Base-by-base conservation (phyloP, 2,113 vertebrate genomes). In the Festucalex cinctus region DNA sequence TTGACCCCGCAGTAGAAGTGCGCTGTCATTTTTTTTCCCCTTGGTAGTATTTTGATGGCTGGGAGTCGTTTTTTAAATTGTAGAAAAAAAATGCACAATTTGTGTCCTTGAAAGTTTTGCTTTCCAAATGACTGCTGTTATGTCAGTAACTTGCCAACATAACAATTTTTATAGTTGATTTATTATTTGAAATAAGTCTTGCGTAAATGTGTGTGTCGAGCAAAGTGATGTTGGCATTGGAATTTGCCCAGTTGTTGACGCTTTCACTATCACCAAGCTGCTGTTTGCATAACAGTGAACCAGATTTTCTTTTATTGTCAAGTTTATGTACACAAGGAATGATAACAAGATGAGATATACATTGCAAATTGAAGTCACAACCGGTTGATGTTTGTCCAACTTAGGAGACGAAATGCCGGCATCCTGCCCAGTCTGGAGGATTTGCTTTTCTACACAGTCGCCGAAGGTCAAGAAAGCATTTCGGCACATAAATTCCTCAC, bases 371-470 rank as follows among this genome's bases (percentile, higher is more conserved):
- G 1, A 17, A n/a, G 20, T n/a, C 28, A 35, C 16, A 35, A 9
- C 7, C 7, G 17, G 56, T 35, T 8, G 4, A 2, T 14, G 3
- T 41, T 78, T 69, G 2, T 71, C 9, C 70, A 36, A 53, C 19
- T 0, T 56, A 95, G 94, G 84, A 94, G 93, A 88, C 77, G 88
- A 67, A 94, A 94, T 49, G 88, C 93, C 80, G 93, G 93, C 75
- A 92, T 96, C 28, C 89, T 96, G 58, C 95, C 95, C 35, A 96
- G 94, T 80, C 86, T 97, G 90, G 95, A 96, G 85, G 95, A 96
- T 88, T 88, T 97, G 36, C 93, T 97, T 69, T 97, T 97, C 85
- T 95, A 96, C 87, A 95, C 95, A n/a, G 95, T 97, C 0, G 88
- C 88, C 20, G 88, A 90, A 56, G 88, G 88, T 74, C 85, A 90